Evolutionary conservation across 1,140 invertebrate genomes (phyloP).

Genomic region (Megathymus violae): DNA sequence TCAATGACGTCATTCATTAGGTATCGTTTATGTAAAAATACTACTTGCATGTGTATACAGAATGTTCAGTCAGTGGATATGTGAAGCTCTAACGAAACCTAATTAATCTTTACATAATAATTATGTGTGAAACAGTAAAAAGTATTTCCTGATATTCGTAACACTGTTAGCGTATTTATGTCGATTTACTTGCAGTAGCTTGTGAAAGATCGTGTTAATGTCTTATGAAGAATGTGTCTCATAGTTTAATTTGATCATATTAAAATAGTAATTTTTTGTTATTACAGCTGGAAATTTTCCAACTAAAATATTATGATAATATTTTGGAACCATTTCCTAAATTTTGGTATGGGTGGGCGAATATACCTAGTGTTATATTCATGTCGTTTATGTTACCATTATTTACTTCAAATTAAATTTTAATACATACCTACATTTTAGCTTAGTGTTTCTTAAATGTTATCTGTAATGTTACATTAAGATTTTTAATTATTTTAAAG

Average conservation of each 20-base stretch:
- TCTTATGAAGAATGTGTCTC: slow-evolving; percentile 13
- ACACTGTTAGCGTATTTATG: slow-evolving; percentile 2
- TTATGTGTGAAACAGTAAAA: slow-evolving; percentile 24
- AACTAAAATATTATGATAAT: slow-evolving; percentile 10
- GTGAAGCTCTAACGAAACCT: slow-evolving; percentile 9
- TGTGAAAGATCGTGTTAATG: too few species aligned
- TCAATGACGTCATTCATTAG: slow-evolving; percentile 29
- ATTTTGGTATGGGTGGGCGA: slow-evolving; percentile 24
- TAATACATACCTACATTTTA: too few species aligned
- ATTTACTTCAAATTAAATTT: too few species aligned
- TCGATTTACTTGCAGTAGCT: background rate
- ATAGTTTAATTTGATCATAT: too few species aligned
- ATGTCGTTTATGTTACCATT: too few species aligned
- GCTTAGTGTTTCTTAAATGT: too few species aligned
- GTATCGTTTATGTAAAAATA: slow-evolving; percentile 24
- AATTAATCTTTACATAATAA: slow-evolving; percentile 26
- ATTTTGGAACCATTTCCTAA: slow-evolving; percentile 21
- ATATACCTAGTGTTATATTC: too few species aligned
- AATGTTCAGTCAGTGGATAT: background rate
- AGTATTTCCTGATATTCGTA: slow-evolving; percentile 32
- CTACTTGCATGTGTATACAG: slow-evolving; percentile 12
- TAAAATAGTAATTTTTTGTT: too few species aligned
- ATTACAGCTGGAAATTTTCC: background rate
- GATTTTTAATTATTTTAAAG: too few species aligned
- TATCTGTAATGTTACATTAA: too few species aligned